A percentile compares a stretch with the other conserved stretches of the same genome.
phyloP scores from a whole-genome alignment of 2,797 vertebrate species.

The Heteromormyrus szaboi region DNA sequence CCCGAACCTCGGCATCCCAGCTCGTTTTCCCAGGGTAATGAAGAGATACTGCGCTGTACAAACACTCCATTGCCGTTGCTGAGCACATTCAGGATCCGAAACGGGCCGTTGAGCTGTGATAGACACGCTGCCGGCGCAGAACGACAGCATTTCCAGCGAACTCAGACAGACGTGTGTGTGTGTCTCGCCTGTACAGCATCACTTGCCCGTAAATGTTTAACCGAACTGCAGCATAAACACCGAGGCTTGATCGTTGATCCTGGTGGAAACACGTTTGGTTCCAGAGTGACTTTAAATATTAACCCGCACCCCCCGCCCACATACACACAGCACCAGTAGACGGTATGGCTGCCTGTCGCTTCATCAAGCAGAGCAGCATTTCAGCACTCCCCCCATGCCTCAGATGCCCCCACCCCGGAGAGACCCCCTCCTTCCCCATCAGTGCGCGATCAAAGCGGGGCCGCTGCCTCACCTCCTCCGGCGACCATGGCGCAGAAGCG shows the following conservation, averaged over 20 bases:
- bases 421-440: not conserved
- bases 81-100: not conserved
- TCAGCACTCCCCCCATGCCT: not conserved
- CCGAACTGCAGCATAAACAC: not conserved
- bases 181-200: not conserved
- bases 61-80: not conserved
- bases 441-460: not conserved
- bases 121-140: not conserved
- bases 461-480: constrained; percentile 70
- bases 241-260: not conserved
- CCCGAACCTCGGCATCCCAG: not conserved
- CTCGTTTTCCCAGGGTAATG: not conserved
- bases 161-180: not conserved
- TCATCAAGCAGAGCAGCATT: not conserved
- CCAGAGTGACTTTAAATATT: not conserved
- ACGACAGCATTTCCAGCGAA: not conserved
- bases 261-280: not conserved
- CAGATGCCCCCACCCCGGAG: not conserved
- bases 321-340: not conserved
- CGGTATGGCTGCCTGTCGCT: not conserved
- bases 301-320: not conserved
- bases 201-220: not conserved
- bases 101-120: not conserved
- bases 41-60: not conserved
- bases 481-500: constrained; percentile 66